Percentiles rank a stretch among this genome's conserved stretches.
Conservation (phyloP, 2,113 vertebrate genomes). For the Cardinalis cardinalis region DNA sequence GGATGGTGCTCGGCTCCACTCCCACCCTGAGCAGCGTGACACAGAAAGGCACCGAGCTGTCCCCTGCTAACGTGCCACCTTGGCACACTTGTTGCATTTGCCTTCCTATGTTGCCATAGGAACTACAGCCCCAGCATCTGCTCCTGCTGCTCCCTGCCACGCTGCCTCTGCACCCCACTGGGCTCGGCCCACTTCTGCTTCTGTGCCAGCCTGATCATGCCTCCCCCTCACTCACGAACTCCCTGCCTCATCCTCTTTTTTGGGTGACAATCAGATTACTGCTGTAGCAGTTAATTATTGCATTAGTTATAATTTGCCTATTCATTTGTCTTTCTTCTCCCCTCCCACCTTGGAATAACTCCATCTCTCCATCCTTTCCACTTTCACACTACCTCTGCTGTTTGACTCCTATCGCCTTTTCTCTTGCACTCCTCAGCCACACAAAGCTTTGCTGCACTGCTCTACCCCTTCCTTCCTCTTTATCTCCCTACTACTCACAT, state of each 20-base stretch:
- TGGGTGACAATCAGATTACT: neutral
- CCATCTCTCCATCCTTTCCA: neutral
- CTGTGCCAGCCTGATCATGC: neutral
- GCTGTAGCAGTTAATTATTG: conserved; percentile 7
- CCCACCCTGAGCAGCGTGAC: neutral
- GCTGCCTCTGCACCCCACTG: neutral
- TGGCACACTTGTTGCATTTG: neutral
- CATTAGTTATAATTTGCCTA: conserved; percentile 14
- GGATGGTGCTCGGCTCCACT: rapidly evolving
- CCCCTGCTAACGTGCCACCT: neutral
- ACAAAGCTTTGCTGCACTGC: neutral
- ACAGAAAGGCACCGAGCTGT: rapidly evolving
- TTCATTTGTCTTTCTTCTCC: neutral
- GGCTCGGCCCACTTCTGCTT: neutral
- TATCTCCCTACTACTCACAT: neutral
- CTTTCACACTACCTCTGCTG: neutral
- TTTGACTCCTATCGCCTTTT: neutral
- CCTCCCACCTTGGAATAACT: neutral
- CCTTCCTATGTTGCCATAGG: neutral
- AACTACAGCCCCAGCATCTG: conserved; percentile 25
- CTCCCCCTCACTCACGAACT: neutral
- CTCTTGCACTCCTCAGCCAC: neutral
- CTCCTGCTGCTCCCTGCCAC: neutral
- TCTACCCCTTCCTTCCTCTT: neutral
- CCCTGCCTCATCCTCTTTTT: neutral